Base-by-base conservation (phyloP, 2,797 vertebrate genomes). In the Esox lucius region DNA sequence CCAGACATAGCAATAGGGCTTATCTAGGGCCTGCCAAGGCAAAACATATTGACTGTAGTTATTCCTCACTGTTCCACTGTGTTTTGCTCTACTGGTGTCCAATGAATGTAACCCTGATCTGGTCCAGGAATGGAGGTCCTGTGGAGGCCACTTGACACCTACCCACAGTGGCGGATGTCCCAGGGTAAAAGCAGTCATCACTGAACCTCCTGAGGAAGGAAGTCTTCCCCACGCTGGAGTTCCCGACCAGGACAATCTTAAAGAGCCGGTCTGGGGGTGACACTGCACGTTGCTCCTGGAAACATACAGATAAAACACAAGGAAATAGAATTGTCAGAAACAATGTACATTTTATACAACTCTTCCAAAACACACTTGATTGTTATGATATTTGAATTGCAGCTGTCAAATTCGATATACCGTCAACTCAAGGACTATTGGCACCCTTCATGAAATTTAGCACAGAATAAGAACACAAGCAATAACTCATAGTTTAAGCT, bases 181-280 rank as follows among this genome's bases (percentile, higher is more conserved):
- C 95, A 0, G 94, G 79, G 35, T 89, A 91, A 87, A 98, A 98
- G 68, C 31, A 76, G 79, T 92, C 91, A 0, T 96, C 95, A 68
- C 96, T 98, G 87, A 98, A 95, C 33, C 95, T 87, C 22, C 87
- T 92, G 11, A 99, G 92, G 59, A 98, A 92, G 2, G 94, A 98
- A 0, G 96, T 98, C 90, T 98, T 99, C 68, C 98, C 98, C 3
- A 98, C 97, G 0, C 94, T 95, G 0, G 96, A 97, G 86, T 98
- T 96, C 16, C 96, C 97, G 51, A 99, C 94, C 46, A 98, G 85
- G 75, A 99, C 85, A 0, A 99, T 91, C 91, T 98, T 99, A 89
- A 99, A 99, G 76, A 99, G 90, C 2, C 91, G 93, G 73, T 98
- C 96, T 0, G 95, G 96, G 1, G 87, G 83, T 42, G 72, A 83